Evolutionary conservation across 2,888 invertebrate genomes (phyloP), one percentile per base, ranked within the genome.

Genomic region (Agrotis ipsilon): DNA sequence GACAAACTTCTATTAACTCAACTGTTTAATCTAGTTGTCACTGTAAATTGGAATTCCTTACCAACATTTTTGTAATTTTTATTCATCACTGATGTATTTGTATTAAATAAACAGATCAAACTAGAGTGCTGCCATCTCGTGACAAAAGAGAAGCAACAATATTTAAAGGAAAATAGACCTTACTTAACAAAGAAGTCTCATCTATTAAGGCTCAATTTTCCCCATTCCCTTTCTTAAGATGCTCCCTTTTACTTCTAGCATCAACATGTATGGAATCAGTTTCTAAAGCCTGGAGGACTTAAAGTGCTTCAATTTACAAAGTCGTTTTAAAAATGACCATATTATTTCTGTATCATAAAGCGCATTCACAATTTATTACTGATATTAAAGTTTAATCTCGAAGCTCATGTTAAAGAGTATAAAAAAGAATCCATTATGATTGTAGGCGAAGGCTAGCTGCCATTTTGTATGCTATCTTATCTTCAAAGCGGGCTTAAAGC

Each of bases 381-480:
- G 64, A 59, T 68, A 70, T 75, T 77, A 82, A 82, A 72, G 18
- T 77, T 67, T 82, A 76, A 74, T 72, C 69, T 72, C 27, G 43
- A 75, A 79, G 52, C 72, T 65, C 58, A 70, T 69, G 51, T 43
- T 63, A 39, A 57, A 66, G 55, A 69, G n/a, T 72, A 77, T 78
- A 81, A 77, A 73, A 39, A 79, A 82, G 43, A 82, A 72, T 70
- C 78, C 80, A 80, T 69, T 73, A 80, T 72, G 68, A 65, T 68
- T 72, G 67, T 73, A 78, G 68, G 43, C 68, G 59, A 72, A 65
- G 52, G 62, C 70, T 72, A 63, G 61, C 49, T 46, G 43, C 66
- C 67, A 65, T 65, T 79, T 67, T 57, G 32, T 69, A n/a, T 49
- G 46, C 57, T 49, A 48, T 67, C 70, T 73, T 80, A 82, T 82